phyloP scores from a whole-genome alignment of 2,888 invertebrate genomes.

The Lycaena phlaeas region DNA sequence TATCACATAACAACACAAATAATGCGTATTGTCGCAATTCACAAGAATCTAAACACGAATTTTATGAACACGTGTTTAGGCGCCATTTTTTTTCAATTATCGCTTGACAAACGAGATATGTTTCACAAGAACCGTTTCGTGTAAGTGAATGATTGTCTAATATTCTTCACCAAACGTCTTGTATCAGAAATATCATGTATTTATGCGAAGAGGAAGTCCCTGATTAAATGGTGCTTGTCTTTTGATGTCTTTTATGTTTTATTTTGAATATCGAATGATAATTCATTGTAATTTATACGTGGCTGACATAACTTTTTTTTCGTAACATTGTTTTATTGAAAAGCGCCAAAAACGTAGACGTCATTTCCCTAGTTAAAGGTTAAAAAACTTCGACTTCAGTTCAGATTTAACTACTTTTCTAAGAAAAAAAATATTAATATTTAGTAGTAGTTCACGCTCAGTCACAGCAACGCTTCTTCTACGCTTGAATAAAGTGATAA shows the following conservation, averaged over 20 bases:
- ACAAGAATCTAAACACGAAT: neutral
- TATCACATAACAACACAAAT: too few relatives aligned
- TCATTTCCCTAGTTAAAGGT: too few relatives aligned
- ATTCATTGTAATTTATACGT: neutral
- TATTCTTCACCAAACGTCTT: neutral
- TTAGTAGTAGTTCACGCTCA: too few relatives aligned
- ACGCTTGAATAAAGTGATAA: too few relatives aligned
- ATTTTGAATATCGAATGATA: neutral
- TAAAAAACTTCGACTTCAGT: too few relatives aligned
- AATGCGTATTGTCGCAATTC: too few relatives aligned
- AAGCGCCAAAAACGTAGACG: too few relatives aligned
- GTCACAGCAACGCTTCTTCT: too few relatives aligned
- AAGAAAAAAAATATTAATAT: too few relatives aligned
- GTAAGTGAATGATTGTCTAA: neutral
- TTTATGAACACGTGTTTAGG: neutral
- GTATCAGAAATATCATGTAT: conserved; percentile 3
- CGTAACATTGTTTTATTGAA: too few relatives aligned
- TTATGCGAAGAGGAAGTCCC: conserved; percentile 18
- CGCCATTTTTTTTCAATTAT: neutral
- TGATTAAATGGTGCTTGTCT: conserved; percentile 15
- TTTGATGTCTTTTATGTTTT: conserved; percentile 13
- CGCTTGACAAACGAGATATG: neutral
- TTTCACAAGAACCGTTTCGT: neutral
- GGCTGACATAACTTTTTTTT: too few relatives aligned
- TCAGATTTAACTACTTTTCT: too few relatives aligned